phyloP scores from a whole-genome alignment of 2,113 vertebrate species.

The Salvelinus fontinalis region DNA sequence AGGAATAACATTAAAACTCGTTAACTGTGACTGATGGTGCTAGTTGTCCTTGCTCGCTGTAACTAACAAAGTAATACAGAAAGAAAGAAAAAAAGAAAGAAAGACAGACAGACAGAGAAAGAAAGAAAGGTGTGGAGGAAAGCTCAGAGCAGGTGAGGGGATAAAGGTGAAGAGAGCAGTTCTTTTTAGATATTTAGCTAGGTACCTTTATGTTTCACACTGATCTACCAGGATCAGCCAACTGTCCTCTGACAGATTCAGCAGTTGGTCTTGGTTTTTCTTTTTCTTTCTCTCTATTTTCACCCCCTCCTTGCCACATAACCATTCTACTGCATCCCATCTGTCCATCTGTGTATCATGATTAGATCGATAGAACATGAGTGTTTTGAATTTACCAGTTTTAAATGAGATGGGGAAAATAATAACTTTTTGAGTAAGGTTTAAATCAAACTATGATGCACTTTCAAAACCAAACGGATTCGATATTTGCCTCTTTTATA shows the following conservation, averaged over 20 bases:
- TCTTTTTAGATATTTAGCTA: not conserved
- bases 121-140: no score
- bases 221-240: not conserved
- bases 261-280: not conserved
- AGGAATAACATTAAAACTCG: no score
- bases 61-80: no score
- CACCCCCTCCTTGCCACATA: not conserved
- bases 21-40: no score
- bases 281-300: not conserved
- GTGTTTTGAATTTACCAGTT: not conserved
- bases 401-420: no score
- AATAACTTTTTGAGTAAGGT: no score
- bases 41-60: no score
- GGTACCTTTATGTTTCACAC: conserved; percentile 1
- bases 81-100: no score
- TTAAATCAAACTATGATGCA: no score
- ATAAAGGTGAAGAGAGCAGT: not conserved
- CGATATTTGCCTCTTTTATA: not conserved
- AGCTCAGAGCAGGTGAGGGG: not conserved
- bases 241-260: not conserved
- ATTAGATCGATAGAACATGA: not conserved
- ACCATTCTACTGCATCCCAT: not conserved
- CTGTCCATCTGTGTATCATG: not conserved
- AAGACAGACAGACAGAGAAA: no score
- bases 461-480: not conserved